These are phyloP conservation scores for Odontophorus gujanensis DNA, from an alignment of 2,113 vertebrate species.

Conservation along the genomic window DNA sequence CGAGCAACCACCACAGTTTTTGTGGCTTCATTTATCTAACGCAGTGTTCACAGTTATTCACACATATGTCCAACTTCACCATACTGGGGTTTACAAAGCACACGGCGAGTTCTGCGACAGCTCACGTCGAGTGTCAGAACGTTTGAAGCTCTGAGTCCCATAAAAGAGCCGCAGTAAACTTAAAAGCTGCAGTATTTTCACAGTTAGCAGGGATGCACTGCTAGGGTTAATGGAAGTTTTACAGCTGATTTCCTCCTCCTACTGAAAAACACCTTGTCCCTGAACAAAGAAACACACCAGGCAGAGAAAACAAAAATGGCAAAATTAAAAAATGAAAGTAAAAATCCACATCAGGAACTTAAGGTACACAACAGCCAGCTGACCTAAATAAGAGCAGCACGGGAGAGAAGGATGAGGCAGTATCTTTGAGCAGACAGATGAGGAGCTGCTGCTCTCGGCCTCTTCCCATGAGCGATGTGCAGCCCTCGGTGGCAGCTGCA, in stretches of 20 bases:
- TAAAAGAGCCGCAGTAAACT: conserved; percentile 54
- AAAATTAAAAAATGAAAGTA: background rate
- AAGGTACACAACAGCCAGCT: background rate
- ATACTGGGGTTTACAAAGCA: background rate
- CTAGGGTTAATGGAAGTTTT: conserved; percentile 47
- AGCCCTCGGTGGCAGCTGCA: background rate
- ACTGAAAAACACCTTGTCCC: conserved; percentile 34
- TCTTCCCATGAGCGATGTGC: background rate
- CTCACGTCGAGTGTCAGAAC: conserved; percentile 5
- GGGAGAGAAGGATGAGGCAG: background rate
- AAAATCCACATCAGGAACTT: background rate
- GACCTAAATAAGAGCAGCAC: background rate
- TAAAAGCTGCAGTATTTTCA: conserved; percentile 30
- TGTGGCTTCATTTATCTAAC: conserved; percentile 8
- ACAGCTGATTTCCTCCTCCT: conserved; percentile 47
- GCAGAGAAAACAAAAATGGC: background rate
- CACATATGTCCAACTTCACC: background rate
- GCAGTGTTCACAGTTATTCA: background rate
- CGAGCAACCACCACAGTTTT: background rate
- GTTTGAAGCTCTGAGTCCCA: conserved; percentile 30
- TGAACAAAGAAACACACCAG: background rate
- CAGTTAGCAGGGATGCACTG: background rate
- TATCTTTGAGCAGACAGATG: background rate
- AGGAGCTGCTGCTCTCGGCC: background rate
- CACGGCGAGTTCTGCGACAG: background rate